Conservation (phyloP, 1,140 invertebrate genomes). For the Lordiphosa clarofinis region DNA sequence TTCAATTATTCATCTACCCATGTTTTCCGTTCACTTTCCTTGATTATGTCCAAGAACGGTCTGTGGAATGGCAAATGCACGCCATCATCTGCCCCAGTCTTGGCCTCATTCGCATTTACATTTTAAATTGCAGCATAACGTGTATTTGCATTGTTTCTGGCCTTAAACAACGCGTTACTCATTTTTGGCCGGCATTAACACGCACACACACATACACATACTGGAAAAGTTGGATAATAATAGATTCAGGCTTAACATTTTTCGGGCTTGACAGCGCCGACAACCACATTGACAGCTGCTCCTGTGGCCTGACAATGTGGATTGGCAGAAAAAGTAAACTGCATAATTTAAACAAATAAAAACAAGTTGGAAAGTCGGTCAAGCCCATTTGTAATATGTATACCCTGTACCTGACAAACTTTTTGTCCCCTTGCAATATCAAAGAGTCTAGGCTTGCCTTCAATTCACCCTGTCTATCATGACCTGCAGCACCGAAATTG, state of each 20-base stretch:
- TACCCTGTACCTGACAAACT: too few species aligned
- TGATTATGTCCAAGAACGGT: slow-evolving; percentile 37
- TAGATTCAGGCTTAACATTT: slow-evolving; percentile 47
- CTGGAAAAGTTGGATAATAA: slow-evolving; percentile 14
- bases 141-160: slow-evolving; percentile 63
- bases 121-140: slow-evolving; percentile 70
- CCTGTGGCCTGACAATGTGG: slow-evolving; percentile 18
- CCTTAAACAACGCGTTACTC: slow-evolving; percentile 38
- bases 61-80: slow-evolving; percentile 17
- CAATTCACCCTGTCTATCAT: too few species aligned
- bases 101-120: slow-evolving; percentile 69
- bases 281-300: slow-evolving; percentile 26
- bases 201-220: slow-evolving; percentile 6
- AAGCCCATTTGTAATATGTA: too few species aligned
- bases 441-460: too few species aligned
- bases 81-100: slow-evolving; percentile 41
- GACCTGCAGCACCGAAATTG: too few species aligned
- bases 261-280: slow-evolving; percentile 22
- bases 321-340: slow-evolving; percentile 7
- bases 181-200: slow-evolving; percentile 35
- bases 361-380: slow-evolving; percentile 4
- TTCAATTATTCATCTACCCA: slow-evolving; percentile 68
- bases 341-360: slow-evolving; percentile 37
- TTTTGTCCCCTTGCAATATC: too few species aligned
- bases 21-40: slow-evolving; percentile 7